Conservation (phyloP, 2,113 vertebrate species). For the Eudyptes chrysolophus region DNA sequence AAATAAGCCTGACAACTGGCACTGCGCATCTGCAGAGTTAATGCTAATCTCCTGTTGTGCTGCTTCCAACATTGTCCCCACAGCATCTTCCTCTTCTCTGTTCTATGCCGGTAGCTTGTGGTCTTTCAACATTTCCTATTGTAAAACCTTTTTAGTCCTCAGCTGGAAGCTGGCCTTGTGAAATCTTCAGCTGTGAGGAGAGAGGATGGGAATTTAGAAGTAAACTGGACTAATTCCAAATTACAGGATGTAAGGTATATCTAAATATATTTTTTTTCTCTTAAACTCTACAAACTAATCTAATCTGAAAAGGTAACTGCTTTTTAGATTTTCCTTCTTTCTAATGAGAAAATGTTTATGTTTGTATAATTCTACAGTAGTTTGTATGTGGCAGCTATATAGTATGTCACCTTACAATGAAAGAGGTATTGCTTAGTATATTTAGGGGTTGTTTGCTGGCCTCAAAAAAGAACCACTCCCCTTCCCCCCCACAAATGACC, state of each 20-base stretch:
- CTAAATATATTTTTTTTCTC: not conserved
- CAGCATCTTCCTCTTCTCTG: not conserved
- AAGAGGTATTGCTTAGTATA: not conserved
- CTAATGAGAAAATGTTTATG: not conserved
- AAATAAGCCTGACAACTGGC: not conserved
- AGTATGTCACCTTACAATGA: not conserved
- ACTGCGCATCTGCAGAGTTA: not conserved
- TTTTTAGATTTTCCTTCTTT: not conserved
- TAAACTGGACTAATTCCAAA: not conserved
- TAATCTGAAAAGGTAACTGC: not conserved
- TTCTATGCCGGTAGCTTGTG: not conserved
- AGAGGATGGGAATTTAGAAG: not conserved
- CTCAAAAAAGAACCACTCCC: not conserved
- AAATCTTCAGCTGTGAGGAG: not conserved
- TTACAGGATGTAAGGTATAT: not conserved
- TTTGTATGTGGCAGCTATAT: not conserved
- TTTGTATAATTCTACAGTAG: not conserved
- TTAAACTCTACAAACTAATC: not conserved
- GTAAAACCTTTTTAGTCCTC: not conserved
- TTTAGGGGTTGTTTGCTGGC: not conserved
- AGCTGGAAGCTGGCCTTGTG: not conserved
- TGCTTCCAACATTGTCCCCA: not conserved
- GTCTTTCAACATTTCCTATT: not conserved
- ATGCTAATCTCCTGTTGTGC: not conserved
- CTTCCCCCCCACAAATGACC: fast-evolving